These are phyloP conservation scores for Panurus biarmicus DNA, from an alignment of 2,113 vertebrate species.

Conservation along the genomic window DNA sequence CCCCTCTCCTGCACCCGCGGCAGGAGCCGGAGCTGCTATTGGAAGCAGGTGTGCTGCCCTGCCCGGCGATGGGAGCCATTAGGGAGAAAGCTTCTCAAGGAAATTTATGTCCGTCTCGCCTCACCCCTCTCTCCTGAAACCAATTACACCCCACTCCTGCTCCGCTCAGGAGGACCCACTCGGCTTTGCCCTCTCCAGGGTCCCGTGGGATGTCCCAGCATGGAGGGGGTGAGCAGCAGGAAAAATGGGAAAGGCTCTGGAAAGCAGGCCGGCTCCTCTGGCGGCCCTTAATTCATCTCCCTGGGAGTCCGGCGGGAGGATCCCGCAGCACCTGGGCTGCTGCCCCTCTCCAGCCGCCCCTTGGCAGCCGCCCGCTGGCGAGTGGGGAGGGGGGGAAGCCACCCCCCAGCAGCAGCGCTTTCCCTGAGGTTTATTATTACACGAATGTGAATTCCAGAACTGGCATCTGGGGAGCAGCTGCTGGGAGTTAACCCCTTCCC, in stretches of 20 bases:
- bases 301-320: background rate
- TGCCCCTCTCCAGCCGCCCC: background rate
- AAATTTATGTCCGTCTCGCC: slow-evolving; percentile 40
- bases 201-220: background rate
- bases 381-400: background rate
- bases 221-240: background rate
- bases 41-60: slow-evolving; percentile 54
- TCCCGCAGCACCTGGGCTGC: slow-evolving; percentile 18
- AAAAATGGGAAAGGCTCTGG: background rate
- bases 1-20: background rate
- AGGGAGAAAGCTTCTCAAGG: background rate
- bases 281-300: background rate
- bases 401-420: background rate
- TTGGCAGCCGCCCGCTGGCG: background rate
- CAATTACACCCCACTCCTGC: background rate
- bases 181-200: fast-evolving
- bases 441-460: slow-evolving; percentile 62
- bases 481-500: slow-evolving; percentile 40
- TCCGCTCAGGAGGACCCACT: background rate
- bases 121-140: slow-evolving; percentile 33
- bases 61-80: slow-evolving; percentile 22
- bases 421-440: slow-evolving; percentile 60
- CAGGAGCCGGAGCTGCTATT: background rate
- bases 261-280: background rate
- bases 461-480: slow-evolving; percentile 68